A percentile compares a stretch with the other conserved stretches of the same genome.
These are phyloP conservation scores for Antennarius maculatus DNA, from an alignment of 2,797 vertebrate species.

Conservation along the genomic window DNA sequence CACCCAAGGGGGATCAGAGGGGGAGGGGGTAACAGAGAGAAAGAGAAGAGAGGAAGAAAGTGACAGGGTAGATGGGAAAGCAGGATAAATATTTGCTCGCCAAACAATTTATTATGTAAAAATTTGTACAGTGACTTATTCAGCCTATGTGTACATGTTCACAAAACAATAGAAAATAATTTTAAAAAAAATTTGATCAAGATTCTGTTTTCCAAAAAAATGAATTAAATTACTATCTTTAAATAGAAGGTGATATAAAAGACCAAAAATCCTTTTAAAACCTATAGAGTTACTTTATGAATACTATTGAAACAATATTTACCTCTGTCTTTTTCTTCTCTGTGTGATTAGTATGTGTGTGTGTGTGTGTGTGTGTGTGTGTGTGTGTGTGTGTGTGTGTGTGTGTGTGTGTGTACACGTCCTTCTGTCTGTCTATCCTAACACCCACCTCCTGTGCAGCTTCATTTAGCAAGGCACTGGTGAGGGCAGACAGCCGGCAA, in stretches of 20 bases:
- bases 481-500: conserved; percentile 58
- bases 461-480: conserved; percentile 87
- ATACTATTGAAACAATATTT: no score
- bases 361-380: no score
- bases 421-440: conserved; percentile 28
- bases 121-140: no score
- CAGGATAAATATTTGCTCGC: conserved; percentile 11
- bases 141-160: neutral
- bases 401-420: conserved; percentile 3
- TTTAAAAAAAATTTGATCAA: neutral
- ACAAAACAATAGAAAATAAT: neutral
- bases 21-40: conserved; percentile 51
- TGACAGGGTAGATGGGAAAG: conserved; percentile 4
- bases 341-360: no score
- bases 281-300: neutral
- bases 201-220: no score
- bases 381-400: neutral
- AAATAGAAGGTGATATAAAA: neutral
- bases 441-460: conserved; percentile 68
- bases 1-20: conserved; percentile 64
- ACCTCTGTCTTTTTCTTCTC: neutral
- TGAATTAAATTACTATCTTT: neutral
- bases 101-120: no score
- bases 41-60: neutral
- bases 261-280: neutral